Base-by-base conservation (phyloP, 2,113 vertebrate genomes). In the Antigone vipio region DNA sequence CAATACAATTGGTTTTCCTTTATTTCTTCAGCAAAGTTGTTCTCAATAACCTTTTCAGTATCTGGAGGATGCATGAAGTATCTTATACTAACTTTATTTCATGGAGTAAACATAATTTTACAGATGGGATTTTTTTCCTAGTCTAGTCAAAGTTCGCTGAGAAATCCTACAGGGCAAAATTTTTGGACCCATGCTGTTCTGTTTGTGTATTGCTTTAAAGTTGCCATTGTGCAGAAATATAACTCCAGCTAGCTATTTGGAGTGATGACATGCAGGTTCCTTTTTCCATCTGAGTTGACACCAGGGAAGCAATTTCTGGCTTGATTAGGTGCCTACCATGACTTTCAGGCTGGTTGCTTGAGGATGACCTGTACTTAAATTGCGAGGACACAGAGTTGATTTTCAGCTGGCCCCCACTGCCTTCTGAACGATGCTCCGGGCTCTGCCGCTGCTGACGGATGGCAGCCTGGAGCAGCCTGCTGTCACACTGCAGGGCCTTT, bases 271-370 rank as follows among this genome's bases (percentile, higher is more conserved):
- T 75, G 49, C 78, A 84, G 93, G 66, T 85, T 96, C 83, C 88
- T 96, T 97, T 97, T 97, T 96, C 91, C 74, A 73, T 95, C 92
- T 68, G 60, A 93, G 67, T n/a, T 23, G 88, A 88, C 86, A 71
- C 67, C 66, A 87, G 92, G 93, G 94, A 97, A 96, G 83, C 88
- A 96, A 97, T 98, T 97, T 97, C 66, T 93, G 84, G 49, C 94
- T 96, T 97, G 95, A 97, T 98, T 97, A 98, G 93, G 81, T 92
- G 30, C 71, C 88, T 92, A 62, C 81, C 84, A 24, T 92, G 89
- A 94, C 96, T 94, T 94, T 90, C 79, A 91, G 56, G 50, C 66
- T 67, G 63, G 82, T 68, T 96, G 85, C 95, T 90, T 95, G 88
- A 94, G 66, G 89, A 84, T 89, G 87, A 95, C 95, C 96, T 96